These are phyloP conservation scores for Scleropages formosus DNA, from an alignment of 2,797 vertebrate genomes.

Conservation along the genomic window DNA sequence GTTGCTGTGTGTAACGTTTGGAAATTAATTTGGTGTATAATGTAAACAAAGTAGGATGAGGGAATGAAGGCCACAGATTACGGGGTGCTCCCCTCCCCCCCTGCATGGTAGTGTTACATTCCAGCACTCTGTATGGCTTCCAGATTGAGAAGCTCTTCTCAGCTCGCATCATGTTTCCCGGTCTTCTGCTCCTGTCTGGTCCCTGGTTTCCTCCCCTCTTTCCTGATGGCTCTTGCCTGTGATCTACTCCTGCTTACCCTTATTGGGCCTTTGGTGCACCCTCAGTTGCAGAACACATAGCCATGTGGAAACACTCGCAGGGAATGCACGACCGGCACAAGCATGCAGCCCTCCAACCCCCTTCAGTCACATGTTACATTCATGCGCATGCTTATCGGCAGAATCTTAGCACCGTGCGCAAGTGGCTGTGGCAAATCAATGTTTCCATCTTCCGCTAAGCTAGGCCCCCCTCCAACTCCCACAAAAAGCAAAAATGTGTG, in stretches of 20 bases:
- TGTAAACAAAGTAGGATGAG: constrained; percentile 1
- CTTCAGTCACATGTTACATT: not conserved
- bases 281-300: not conserved
- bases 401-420: too few species aligned
- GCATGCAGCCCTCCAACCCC: not conserved
- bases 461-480: not conserved
- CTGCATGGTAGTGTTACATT: constrained; percentile 12
- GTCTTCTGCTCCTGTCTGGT: constrained; percentile 34
- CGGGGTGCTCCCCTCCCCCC: constrained; percentile 18
- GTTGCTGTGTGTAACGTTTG: too few species aligned
- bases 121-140: constrained; percentile 28
- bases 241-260: not conserved
- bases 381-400: not conserved
- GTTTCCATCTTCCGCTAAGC: constrained; percentile 17
- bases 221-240: not conserved
- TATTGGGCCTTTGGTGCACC: not conserved
- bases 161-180: constrained; percentile 43
- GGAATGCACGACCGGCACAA: constrained; percentile 3
- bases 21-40: not conserved
- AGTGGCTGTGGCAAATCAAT: not conserved
- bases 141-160: constrained; percentile 58
- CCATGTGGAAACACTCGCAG: constrained; percentile 5
- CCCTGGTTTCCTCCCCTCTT: constrained; percentile 28
- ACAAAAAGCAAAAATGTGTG: constrained; percentile 20
- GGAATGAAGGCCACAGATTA: constrained; percentile 24